Percentiles rank a stretch among this genome's conserved stretches.
Evolutionary conservation across 2,797 vertebrate species (phyloP).

Genomic region (Danio tinwini): DNA sequence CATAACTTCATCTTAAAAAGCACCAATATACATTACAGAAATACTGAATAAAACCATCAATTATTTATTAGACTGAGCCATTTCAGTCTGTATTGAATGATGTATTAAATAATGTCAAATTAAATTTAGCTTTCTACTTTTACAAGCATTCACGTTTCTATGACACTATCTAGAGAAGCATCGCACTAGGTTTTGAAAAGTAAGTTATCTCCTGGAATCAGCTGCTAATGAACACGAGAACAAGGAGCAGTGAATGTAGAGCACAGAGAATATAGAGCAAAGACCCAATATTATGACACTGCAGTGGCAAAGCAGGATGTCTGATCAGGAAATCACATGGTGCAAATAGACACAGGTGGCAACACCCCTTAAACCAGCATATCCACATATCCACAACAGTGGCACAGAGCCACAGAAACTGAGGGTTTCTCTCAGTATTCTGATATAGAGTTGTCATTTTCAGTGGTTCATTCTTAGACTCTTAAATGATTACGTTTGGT

Average conservation of each 20-base stretch:
- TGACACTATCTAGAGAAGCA: conserved; percentile 8
- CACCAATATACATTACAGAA: neutral
- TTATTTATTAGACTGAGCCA: neutral
- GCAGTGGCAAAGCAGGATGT: conserved; percentile 39
- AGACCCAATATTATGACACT: conserved; percentile 1
- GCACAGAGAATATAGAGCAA: neutral
- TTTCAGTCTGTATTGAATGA: neutral
- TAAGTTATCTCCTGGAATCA: conserved; percentile 40
- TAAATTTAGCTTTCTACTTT: neutral
- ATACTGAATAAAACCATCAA: neutral
- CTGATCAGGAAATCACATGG: conserved; percentile 54
- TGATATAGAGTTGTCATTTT: neutral
- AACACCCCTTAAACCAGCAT: conserved; percentile 56
- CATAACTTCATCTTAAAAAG: neutral
- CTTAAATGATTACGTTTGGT: neutral
- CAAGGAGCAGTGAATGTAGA: conserved; percentile 22
- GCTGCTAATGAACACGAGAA: conserved; percentile 30
- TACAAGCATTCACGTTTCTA: neutral
- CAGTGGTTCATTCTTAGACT: neutral
- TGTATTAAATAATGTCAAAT: neutral
- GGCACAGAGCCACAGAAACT: neutral
- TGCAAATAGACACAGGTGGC: conserved; percentile 40
- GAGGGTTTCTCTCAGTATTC: neutral
- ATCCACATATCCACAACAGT: conserved; percentile 29
- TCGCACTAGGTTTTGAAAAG: neutral